phyloP scores from a whole-genome alignment of 2,888 invertebrate genomes.

The Leptinotarsa rubiginosa region DNA sequence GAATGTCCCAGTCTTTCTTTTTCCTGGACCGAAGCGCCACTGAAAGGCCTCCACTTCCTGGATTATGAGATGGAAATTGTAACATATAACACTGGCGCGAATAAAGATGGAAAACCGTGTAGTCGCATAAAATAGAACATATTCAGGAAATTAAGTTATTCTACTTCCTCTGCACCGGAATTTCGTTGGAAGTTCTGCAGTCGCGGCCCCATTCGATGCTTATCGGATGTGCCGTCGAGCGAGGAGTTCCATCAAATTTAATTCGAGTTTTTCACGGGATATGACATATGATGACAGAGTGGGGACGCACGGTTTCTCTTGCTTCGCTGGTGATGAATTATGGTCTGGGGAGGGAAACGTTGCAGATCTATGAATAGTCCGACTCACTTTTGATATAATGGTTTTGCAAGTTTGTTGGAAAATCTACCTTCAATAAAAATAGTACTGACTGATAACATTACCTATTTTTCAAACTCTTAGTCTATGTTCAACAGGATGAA shows the following conservation, averaged over 20 bases:
- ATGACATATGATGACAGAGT: slow-evolving; percentile 10
- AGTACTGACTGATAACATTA: too few relatives aligned
- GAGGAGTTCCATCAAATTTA: slow-evolving; percentile 17
- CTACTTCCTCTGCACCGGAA: slow-evolving; percentile 32
- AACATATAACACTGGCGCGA: slow-evolving; percentile 25
- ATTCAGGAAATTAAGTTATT: slow-evolving; percentile 41
- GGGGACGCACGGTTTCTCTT: not conserved
- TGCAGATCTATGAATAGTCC: not conserved
- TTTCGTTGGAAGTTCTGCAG: slow-evolving; percentile 31
- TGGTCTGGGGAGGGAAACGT: not conserved
- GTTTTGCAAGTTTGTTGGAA: too few relatives aligned
- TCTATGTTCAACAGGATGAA: too few relatives aligned
- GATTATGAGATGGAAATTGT: slow-evolving; percentile 27
- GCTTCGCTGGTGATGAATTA: not conserved
- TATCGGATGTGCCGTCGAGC: slow-evolving; percentile 20
- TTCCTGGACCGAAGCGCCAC: too few relatives aligned
- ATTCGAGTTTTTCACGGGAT: slow-evolving; percentile 7
- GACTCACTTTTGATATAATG: not conserved
- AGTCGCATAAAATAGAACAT: slow-evolving; percentile 36
- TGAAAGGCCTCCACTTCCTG: not conserved
- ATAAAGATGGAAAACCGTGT: slow-evolving; percentile 27
- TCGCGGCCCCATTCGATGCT: slow-evolving; percentile 28
- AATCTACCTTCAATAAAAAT: too few relatives aligned
- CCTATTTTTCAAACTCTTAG: too few relatives aligned
- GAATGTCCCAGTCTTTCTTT: not conserved